Percentiles rank a stretch among this genome's conserved stretches.
Evolutionary conservation across 2,888 invertebrate genomes (phyloP).

Genomic region (Morpho achilles): DNA sequence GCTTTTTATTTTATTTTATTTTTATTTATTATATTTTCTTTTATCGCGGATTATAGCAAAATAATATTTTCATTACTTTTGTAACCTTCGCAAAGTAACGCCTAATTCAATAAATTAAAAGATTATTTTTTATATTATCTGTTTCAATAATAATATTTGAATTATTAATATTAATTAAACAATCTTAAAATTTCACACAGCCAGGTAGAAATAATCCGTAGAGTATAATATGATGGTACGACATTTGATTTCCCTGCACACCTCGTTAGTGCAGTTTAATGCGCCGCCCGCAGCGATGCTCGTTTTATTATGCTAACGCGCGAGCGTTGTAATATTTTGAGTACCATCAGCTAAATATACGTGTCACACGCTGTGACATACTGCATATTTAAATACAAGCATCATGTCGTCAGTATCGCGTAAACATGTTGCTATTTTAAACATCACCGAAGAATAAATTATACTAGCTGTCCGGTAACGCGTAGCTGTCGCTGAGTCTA

Average conservation of each 20-base stretch:
- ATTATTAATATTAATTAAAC: no score
- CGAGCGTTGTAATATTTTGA: constrained; percentile 63
- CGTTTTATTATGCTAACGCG: constrained; percentile 72
- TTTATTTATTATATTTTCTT: no score
- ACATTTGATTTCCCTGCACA: constrained; percentile 41
- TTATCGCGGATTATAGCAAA: no score
- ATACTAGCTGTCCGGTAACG: no score
- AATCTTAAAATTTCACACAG: neutral
- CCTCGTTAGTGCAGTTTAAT: constrained; percentile 52
- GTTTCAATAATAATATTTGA: no score
- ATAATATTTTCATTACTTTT: no score
- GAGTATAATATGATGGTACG: constrained; percentile 28
- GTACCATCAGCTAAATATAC: constrained; percentile 33
- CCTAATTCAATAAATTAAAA: no score
- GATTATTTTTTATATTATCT: no score
- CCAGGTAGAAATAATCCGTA: constrained; percentile 6
- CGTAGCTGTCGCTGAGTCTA: no score
- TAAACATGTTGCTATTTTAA: constrained; percentile 45
- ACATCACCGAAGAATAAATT: neutral
- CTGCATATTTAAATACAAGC: constrained; percentile 64
- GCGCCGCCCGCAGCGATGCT: constrained; percentile 58
- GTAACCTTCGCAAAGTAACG: no score
- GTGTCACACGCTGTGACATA: constrained; percentile 61
- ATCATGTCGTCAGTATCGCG: constrained; percentile 44
- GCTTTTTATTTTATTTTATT: no score